Evolutionary conservation across 2,797 vertebrate species (phyloP), one percentile per base, ranked within the genome.

Genomic region (Perodicticus potto): DNA sequence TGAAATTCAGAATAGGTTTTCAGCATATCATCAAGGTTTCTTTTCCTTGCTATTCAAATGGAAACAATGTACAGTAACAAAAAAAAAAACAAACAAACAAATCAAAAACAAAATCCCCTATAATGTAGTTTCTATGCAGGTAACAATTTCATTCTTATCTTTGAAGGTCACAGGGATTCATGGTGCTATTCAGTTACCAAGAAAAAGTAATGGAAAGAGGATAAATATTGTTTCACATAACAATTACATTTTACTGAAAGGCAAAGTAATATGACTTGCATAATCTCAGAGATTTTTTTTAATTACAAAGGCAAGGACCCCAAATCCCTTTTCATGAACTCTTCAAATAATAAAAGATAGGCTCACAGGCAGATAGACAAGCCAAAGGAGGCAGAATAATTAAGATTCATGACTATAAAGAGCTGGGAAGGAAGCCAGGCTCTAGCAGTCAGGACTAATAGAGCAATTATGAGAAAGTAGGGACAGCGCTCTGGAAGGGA

Each of bases 331-430:
- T 93, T 94, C 78, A 92, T 81, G 49, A 97, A 65, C 32, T 65
- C 77, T 95, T 96, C 84, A 95, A 94, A 89, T 88, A 93, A 95
- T 93, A 81, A 92, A 93, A 97, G 45, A 43, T 17, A 86, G 90
- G 74, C 80, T 95, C 40, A 59, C 17, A 84, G 69, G 61, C 73
- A 91, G 76, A 94, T 7, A 92, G 67, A 94, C 63, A 81, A 93
- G 65, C 9, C 74, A 80, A 70, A 34, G 22, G 5, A n/a, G 53
- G 77, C 59, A 78, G 70, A 77, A 93, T 84, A 94, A 97, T 89
- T 92, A 91, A 93, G 81, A 94, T 83, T 55, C 55, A 7, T 17
- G 53, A 69, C 6, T 49, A 20, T 59, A 43, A 80, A 87, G 78
- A 81, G 11, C 7, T 29, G 74, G 43, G 45, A 67, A 89, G 11